Evolutionary conservation across 2,797 vertebrate species (phyloP), one percentile per base, ranked within the genome.

Genomic region (Melanotaenia boesemani): DNA sequence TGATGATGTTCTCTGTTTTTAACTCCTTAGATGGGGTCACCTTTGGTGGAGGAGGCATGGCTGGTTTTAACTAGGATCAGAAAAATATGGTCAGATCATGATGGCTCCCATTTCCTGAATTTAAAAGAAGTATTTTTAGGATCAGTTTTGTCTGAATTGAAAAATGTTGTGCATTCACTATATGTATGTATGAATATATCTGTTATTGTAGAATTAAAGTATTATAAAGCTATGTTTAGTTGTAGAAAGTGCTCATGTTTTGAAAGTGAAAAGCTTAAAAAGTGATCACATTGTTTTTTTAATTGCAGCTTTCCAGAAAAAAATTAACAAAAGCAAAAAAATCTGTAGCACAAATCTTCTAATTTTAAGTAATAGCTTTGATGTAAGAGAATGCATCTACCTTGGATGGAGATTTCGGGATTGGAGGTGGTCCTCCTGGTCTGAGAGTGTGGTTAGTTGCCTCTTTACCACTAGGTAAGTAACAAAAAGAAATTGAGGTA

Each of bases 381-480:
- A 4, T 22, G 26, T 24, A 13, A 30, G 28, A 63, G 16, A 8
- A 5, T 37, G 24, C 37, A 4, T 63, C 56, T 94, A 99, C 97
- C 97, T 99, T 98, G 91, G 97, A 99, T 0, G 98, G 98, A 81
- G 97, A 99, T 90, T 97, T 99, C 63, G 97, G 97, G 88, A 98
- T 96, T 72, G 95, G 89, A 24, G 94, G 94, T 1, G 92, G 94
- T 67, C 95, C 96, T 90, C 93, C 96, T 36, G 96, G 95, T 4
- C 95, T 95, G 92, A 86, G 94, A 81, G 96, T 97, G 41, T 98
- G 97, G 89, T 98, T 96, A 2, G 96, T 94, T 46, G 95, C 94
- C 76, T 96, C 96, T 94, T 94, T 96, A 73, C 89, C 92, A 79
- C 89, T 95, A 62, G 67, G 65, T 48, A 34, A 83, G 72, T 12